Evolutionary conservation across 2,113 vertebrate genomes (phyloP).

Genomic region (Cyprinodon brontotheroides): DNA sequence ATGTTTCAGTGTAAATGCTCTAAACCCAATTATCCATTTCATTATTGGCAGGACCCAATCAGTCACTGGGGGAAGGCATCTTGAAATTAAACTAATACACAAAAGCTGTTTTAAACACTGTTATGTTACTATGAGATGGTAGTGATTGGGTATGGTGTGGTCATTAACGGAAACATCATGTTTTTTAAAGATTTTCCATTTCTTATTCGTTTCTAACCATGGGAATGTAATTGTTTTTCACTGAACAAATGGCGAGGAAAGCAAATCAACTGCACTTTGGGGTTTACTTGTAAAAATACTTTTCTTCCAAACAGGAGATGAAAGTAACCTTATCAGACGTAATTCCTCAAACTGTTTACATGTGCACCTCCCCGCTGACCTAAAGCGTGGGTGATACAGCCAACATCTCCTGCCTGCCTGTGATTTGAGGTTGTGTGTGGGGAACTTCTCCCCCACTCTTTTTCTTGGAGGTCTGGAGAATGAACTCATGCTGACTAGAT

Average conservation of each 20-base stretch:
- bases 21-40: no score
- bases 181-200: not conserved
- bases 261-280: not conserved
- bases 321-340: conserved; percentile 25
- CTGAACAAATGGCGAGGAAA: not conserved
- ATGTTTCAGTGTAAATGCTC: no score
- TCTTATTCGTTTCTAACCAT: not conserved
- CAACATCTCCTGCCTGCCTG: conserved; percentile 31
- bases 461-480: conserved; percentile 65
- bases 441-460: conserved; percentile 14
- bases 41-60: no score
- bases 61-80: no score
- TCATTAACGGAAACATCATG: not conserved
- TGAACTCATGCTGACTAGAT: conserved; percentile 81
- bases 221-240: conserved; percentile 1
- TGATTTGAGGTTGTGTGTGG: conserved; percentile 27
- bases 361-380: conserved; percentile 12
- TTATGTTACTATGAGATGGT: not conserved
- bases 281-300: conserved; percentile 1
- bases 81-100: no score
- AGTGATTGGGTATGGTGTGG: not conserved
- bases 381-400: conserved; percentile 46
- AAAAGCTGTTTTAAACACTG: no score
- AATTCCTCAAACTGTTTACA: conserved; percentile 49
- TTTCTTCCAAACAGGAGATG: conserved; percentile 12